Base-by-base conservation (phyloP, 2,888 invertebrate genomes). In the Sceliomorpha sp. region DNA sequence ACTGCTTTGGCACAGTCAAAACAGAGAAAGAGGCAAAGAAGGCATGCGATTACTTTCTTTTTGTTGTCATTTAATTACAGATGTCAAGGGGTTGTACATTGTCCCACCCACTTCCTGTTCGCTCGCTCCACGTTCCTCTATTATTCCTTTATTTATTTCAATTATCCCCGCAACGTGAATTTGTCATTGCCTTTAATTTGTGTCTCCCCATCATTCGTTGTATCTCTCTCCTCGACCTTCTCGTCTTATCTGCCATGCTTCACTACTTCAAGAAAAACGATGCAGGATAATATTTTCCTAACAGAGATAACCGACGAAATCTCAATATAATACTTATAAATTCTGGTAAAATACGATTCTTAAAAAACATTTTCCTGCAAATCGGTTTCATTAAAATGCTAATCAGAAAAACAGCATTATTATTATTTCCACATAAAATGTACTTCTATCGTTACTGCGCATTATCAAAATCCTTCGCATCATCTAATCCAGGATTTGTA, bases 1-100 rank as follows among this genome's bases (percentile, higher is more conserved):
- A 79, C 81, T 83, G 83, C 80, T 84, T 83, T 81, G 79, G 76
- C 82, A 83, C 81, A 77, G 73, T 83, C 78, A 74, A 75, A 68
- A 73, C 68, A 68, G 60, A 68, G 64, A 58, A 58, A 68, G 62
- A 69, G 66, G 63, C 59, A 56, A 51, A 50, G 68, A 51, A 70
- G 70, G 63, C 70, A 81, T 82, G 81, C 85, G 85, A 87, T 86
- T 87, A 86, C 85, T 86, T 86, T 85, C 83, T 83, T 86, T 85
- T 87, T 87, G 87, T 87, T 87, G 87, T 87, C 85, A 83, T 86
- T 87, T 87, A 87, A 87, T 87, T 87, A 87, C 86, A 83, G 87
- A 87, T 86, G 86, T 87, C 86, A 87, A 87, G 87, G 85, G 87
- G 85, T 86, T 86, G 84, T 78, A 81, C 78, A 75, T 73, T 67